A percentile compares a stretch with the other conserved stretches of the same genome.
phyloP scores from a whole-genome alignment of 2,888 invertebrate species.

The Trissolcus japonicus region DNA sequence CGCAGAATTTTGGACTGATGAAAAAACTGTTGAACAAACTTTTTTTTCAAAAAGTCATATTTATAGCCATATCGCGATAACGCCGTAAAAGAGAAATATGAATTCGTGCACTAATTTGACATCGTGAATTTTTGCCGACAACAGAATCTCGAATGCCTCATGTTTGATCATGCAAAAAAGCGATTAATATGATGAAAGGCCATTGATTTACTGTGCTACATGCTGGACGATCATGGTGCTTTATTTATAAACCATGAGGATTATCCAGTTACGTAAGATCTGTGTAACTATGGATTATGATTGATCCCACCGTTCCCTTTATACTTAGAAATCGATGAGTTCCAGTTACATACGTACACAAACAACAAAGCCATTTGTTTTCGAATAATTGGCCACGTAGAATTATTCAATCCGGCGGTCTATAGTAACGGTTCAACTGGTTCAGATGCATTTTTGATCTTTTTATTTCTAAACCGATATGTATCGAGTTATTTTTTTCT shows the following conservation, averaged over 20 bases:
- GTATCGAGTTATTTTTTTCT: constrained; percentile 32
- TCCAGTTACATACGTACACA: constrained; percentile 2
- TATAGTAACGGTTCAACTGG: background rate
- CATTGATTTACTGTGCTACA: background rate
- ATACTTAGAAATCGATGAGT: constrained; percentile 20
- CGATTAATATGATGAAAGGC: constrained; percentile 7
- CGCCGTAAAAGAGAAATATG: no score
- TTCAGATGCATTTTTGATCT: constrained; percentile 24
- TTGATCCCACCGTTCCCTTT: constrained; percentile 27
- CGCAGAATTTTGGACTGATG: no score
- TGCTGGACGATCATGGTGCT: constrained; percentile 12
- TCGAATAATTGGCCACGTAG: background rate
- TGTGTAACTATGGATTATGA: constrained; percentile 18
- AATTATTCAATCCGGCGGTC: background rate
- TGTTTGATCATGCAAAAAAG: constrained; percentile 11
- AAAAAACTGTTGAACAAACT: no score
- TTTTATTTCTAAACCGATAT: constrained; percentile 3
- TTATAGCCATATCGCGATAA: no score
- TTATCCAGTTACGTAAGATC: constrained; percentile 16
- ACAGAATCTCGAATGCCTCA: background rate
- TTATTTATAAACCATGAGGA: constrained; percentile 21
- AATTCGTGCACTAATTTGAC: no score
- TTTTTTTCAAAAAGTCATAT: no score
- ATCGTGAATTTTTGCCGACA: no score
- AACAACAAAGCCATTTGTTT: background rate